Percentiles rank a stretch among this genome's conserved stretches.
phyloP scores from a whole-genome alignment of 2,113 vertebrate genomes.

The Laticauda laticaudata region DNA sequence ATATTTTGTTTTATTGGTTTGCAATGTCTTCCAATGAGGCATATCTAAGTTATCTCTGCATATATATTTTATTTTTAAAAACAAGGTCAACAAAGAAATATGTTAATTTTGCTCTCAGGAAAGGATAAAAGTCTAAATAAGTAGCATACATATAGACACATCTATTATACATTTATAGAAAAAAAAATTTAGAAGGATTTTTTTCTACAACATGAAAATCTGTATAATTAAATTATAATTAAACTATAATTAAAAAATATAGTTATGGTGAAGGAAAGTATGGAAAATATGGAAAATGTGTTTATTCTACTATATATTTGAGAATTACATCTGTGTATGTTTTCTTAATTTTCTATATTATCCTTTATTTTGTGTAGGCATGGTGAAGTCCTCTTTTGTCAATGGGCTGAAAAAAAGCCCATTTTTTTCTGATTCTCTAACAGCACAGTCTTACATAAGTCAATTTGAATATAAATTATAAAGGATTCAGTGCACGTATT shows the following conservation, averaged over 20 bases:
- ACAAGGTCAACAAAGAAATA: background rate
- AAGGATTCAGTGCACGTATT: background rate
- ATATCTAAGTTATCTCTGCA: background rate
- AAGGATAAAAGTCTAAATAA: background rate
- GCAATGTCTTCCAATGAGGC: background rate
- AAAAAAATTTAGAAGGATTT: background rate
- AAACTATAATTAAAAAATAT: background rate
- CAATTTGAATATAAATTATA: background rate
- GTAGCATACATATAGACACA: background rate
- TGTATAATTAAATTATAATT: background rate
- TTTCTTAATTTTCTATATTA: conserved; percentile 2
- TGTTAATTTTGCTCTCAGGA: background rate
- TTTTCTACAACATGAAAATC: background rate
- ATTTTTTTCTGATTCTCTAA: background rate
- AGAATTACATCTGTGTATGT: background rate
- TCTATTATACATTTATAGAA: background rate
- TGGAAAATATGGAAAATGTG: background rate
- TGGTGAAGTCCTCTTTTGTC: background rate
- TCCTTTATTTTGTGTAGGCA: background rate
- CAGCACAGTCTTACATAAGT: background rate
- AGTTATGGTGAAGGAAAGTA: background rate
- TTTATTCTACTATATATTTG: background rate
- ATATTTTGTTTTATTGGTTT: background rate
- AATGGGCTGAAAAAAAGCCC: background rate
- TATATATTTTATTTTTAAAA: background rate